Evolutionary conservation across 2,888 invertebrate species (phyloP), one percentile per base, ranked within the genome.

Genomic region (Phaedon cochleariae): DNA sequence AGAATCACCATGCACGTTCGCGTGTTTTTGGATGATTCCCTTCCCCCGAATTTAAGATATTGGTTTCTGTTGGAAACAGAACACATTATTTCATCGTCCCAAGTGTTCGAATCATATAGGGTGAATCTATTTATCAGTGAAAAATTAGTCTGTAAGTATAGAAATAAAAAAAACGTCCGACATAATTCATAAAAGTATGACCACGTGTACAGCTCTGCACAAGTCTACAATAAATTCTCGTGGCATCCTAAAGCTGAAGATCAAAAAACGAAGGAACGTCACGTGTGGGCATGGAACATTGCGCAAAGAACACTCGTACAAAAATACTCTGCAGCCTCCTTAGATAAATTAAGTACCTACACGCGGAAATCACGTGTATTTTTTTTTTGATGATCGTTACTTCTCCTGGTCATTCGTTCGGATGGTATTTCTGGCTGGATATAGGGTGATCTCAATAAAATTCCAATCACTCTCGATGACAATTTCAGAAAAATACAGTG

Each of bases 241-340:
- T n/a, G n/a, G n/a, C n/a, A n/a, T n/a, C n/a, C n/a, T n/a, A n/a
- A n/a, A n/a, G n/a, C n/a, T n/a, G n/a, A n/a, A 26, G 26, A 26
- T 26, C 26, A 26, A 41, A 41, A 15, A n/a, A 15, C 41, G n/a
- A 2, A 15, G n/a, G 15, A 2, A 15, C 15, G 41, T 41, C 41
- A 57, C 45, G 57, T 57, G 57, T 57, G 57, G 57, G 57, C 26
- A 17, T 7, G 18, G 18, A 57, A 45, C 22, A 18, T 57, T 57
- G 57, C 57, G 46, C 21, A 67, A 66, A 68, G 21, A 46, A 69
- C 64, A 65, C 64, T 52, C 65, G 62, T 73, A 70, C 69, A 62
- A 75, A 76, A 74, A 76, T 75, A 75, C 72, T 68, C 67, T 62
- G 65, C 74, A 74, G 72, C 68, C 67, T 70, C 67, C 72, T 70